A percentile compares a stretch with the other conserved stretches of the same genome.
Evolutionary conservation across 1,140 invertebrate genomes (phyloP).

Genomic region (Bombus balteatus): DNA sequence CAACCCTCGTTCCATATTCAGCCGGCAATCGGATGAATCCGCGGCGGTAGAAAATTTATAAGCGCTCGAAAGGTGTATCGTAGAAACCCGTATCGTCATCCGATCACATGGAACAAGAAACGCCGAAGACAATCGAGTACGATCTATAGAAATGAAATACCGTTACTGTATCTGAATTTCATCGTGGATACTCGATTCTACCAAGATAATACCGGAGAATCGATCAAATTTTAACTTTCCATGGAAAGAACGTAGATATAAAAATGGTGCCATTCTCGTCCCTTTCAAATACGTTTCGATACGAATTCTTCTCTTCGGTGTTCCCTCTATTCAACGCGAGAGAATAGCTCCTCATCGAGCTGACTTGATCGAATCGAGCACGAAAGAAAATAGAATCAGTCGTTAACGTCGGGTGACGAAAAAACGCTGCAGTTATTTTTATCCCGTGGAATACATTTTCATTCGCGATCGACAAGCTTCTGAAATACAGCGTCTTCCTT

Average conservation of each 20-base stretch:
- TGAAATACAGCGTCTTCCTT: too few relatives aligned
- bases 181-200: background rate
- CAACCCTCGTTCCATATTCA: conserved; percentile 42
- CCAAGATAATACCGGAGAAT: background rate
- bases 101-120: background rate
- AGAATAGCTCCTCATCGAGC: background rate
- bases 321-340: background rate
- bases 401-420: conserved; percentile 8
- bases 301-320: background rate
- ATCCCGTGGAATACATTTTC: conserved; percentile 3
- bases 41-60: conserved; percentile 36
- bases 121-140: background rate
- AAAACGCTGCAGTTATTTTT: conserved; percentile 24
- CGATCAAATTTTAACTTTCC: conserved; percentile 5
- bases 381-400: background rate
- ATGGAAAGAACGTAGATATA: background rate
- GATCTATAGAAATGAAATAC: background rate
- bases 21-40: conserved; percentile 57
- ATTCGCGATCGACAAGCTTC: background rate
- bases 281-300: background rate
- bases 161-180: background rate
- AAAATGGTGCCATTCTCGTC: background rate
- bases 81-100: background rate
- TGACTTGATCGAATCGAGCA: background rate
- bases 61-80: background rate